Evolutionary conservation across 2,888 invertebrate genomes (phyloP), one percentile per base, ranked within the genome.

Genomic region (Girardia tigrina): DNA sequence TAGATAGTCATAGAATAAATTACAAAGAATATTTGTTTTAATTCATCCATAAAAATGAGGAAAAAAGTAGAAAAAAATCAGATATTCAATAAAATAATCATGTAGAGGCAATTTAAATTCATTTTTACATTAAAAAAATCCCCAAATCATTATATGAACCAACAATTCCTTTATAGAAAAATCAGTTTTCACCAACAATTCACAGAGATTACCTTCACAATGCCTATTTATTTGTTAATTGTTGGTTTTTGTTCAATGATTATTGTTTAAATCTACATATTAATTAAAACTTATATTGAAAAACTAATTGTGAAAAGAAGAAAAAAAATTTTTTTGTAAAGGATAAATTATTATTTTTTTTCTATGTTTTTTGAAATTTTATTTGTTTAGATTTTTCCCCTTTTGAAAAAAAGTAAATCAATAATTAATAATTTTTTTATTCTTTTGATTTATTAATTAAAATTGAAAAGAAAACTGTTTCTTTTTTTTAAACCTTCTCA

Each of bases 171-270:
- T 56, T 56, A 56, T 56, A 56, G 56, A 56, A 56, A n/a, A 56
- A 56, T 56, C 56, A 56, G 56, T 56, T 56, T 56, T 56, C 56
- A 56, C 56, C 56, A 56, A 56, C 56, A 56, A 56, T 56, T 56
- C 56, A 56, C 56, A 4, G 23, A 56, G 56, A 56, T 56, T 56
- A 56, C 56, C 56, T n/a, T 8, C 56, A 56, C 56, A 56, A 56
- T 8, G n/a, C 56, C 56, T 56, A 56, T 56, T 56, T 56, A 56
- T 56, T 56, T 56, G 56, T 56, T 56, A 56, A 56, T 56, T 56
- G 56, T 56, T 56, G n/a, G 56, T 56, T 56, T 56, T 56, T 56
- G 56, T 56, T 56, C 56, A n/a, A 20, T 56, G 4, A 56, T 56
- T 56, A 56, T 56, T 56, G 56, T 56, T 56, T 20, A 56, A 56